Evolutionary conservation across 2,888 invertebrate genomes (phyloP).

Genomic region (Heliothis peltigera): DNA sequence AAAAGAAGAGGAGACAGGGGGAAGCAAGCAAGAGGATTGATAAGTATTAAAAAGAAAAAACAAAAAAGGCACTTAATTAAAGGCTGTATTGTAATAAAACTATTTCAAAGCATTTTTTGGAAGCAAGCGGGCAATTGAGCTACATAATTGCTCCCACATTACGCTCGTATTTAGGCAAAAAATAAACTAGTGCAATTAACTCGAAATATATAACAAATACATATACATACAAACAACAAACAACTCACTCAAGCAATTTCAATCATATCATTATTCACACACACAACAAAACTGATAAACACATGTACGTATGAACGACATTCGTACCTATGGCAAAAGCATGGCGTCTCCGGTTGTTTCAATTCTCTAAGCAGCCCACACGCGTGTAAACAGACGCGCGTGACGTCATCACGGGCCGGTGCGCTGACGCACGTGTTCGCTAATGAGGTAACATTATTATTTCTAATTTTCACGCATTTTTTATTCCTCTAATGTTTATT

Average conservation of each 20-base stretch:
- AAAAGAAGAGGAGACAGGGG: no score
- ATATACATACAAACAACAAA: no score
- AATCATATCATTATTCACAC: no score
- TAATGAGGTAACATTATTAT: conserved; percentile 21
- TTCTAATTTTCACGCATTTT: conserved; percentile 40
- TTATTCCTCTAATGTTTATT: background rate
- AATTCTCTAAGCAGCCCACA: background rate
- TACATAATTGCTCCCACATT: conserved; percentile 22
- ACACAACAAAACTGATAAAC: no score
- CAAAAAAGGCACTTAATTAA: background rate
- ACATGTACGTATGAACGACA: no score
- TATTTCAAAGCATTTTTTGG: conserved; percentile 1
- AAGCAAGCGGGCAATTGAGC: conserved; percentile 19
- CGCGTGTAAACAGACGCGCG: conserved; percentile 12
- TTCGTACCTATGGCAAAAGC: no score
- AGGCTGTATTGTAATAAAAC: background rate
- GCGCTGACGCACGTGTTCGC: conserved; percentile 30
- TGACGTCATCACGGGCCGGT: conserved; percentile 25
- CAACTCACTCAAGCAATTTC: no score
- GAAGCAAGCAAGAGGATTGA: no score
- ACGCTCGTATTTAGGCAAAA: conserved; percentile 6
- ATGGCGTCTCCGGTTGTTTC: no score
- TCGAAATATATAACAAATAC: no score
- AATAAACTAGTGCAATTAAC: background rate
- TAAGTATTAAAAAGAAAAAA: no score